phyloP scores from a whole-genome alignment of 2,797 vertebrate genomes.

The Parauchenoglanis ngamensis region DNA sequence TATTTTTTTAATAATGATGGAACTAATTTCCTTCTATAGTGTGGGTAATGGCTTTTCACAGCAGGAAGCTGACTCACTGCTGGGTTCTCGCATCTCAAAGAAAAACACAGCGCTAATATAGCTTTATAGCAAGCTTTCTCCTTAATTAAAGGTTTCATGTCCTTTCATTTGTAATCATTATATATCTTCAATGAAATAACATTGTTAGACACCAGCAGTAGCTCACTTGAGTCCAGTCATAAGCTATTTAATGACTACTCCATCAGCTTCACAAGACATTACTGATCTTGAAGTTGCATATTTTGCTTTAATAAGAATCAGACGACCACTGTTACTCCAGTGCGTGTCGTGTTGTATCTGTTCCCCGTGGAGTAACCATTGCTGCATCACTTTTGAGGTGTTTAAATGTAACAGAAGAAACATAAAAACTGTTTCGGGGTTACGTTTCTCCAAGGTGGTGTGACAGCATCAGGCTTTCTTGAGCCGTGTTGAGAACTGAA shows the following conservation, averaged over 20 bases:
- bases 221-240: neutral
- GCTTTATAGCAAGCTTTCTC: constrained; percentile 43
- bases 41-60: neutral
- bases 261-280: neutral
- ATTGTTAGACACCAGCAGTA: neutral
- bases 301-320: neutral
- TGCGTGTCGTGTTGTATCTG: neutral
- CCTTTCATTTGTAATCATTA: constrained; percentile 33
- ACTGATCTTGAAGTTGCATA: neutral
- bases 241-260: neutral
- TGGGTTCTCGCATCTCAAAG: constrained; percentile 18
- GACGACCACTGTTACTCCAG: neutral
- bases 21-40: constrained; percentile 4
- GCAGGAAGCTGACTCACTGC: constrained; percentile 46
- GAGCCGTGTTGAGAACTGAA: constrained; percentile 41
- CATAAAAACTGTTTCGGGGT: constrained; percentile 1
- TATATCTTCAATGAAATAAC: constrained; percentile 25
- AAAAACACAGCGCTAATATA: constrained; percentile 18
- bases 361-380: neutral
- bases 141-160: constrained; percentile 44
- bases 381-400: neutral
- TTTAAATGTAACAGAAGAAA: constrained; percentile 8
- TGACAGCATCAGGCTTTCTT: neutral
- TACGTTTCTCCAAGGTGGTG: neutral
- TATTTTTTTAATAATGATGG: neutral